Evolutionary conservation across 2,113 vertebrate species (phyloP).

Genomic region (Pseudois nayaur): DNA sequence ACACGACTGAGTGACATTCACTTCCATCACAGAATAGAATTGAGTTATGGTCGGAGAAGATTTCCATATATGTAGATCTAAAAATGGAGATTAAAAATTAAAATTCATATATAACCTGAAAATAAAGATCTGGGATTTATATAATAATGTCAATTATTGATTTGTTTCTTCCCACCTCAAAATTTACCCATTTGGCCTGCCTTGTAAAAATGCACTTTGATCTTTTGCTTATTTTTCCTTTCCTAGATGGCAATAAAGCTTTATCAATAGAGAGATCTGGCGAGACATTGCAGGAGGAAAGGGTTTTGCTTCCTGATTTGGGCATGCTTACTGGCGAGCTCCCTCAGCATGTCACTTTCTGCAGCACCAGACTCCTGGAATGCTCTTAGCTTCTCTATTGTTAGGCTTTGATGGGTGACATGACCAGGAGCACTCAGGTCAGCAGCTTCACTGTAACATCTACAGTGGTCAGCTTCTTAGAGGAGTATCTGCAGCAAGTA

Average conservation of each 20-base stretch:
- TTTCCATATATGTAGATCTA: neutral
- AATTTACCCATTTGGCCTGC: neutral
- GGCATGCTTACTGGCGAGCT: neutral
- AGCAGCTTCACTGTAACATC: neutral
- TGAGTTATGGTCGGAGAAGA: neutral
- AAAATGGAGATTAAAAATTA: neutral
- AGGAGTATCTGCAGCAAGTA: no score
- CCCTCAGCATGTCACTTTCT: neutral
- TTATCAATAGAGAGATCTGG: neutral
- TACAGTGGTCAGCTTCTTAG: accelerated
- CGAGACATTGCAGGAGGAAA: neutral
- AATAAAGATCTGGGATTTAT: neutral
- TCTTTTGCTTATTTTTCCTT: neutral
- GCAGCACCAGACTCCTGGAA: neutral
- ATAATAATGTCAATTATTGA: neutral
- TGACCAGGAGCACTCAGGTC: accelerated
- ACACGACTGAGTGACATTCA: neutral
- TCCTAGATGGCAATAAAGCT: neutral
- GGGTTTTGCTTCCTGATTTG: neutral
- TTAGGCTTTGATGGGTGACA: neutral
- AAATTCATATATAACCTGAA: neutral
- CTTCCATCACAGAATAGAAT: neutral
- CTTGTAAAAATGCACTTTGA: neutral
- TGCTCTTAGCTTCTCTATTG: neutral
- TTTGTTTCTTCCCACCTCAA: neutral